Percentiles rank a stretch among this genome's conserved stretches.
These are phyloP conservation scores for Sturnira hondurensis DNA, from an alignment of 2,113 vertebrate genomes.

Conservation along the genomic window DNA sequence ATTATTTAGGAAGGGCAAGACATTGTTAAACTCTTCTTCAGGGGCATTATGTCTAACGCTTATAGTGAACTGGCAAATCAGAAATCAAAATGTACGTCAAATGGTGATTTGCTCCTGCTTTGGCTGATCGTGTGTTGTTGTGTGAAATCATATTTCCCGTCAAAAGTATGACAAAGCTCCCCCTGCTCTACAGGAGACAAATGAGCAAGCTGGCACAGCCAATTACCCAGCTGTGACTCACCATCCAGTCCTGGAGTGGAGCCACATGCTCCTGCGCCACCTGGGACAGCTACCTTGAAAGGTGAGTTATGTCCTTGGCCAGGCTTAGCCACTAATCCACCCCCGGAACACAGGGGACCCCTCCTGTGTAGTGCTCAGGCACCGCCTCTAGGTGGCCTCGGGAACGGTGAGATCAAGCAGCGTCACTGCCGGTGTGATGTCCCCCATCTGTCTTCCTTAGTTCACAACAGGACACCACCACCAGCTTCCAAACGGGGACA, in stretches of 20 bases:
- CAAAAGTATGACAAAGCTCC: slow-evolving; percentile 27
- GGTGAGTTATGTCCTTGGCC: not conserved
- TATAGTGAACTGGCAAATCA: not conserved
- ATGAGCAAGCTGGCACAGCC: slow-evolving; percentile 28
- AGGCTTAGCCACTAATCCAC: not conserved
- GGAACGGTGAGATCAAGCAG: not conserved
- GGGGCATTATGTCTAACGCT: not conserved
- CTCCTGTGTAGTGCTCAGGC: not conserved
- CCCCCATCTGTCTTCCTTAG: not conserved
- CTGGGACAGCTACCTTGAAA: slow-evolving; percentile 19
- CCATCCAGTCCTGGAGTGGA: not conserved
- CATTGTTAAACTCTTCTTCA: not conserved
- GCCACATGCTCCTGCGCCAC: not conserved
- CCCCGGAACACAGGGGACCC: not conserved
- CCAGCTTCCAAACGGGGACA: not conserved
- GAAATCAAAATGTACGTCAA: not conserved
- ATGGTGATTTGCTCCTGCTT: not conserved
- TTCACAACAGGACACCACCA: not conserved
- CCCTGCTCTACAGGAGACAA: slow-evolving; percentile 26
- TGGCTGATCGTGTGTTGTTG: not conserved
- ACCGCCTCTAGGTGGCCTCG: not conserved
- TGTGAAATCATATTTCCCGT: slow-evolving; percentile 17
- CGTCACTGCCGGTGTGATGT: not conserved
- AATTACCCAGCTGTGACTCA: not conserved
- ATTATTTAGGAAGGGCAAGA: not conserved